Conservation (phyloP, 2,113 vertebrate genomes). For the Pedetes capensis region DNA sequence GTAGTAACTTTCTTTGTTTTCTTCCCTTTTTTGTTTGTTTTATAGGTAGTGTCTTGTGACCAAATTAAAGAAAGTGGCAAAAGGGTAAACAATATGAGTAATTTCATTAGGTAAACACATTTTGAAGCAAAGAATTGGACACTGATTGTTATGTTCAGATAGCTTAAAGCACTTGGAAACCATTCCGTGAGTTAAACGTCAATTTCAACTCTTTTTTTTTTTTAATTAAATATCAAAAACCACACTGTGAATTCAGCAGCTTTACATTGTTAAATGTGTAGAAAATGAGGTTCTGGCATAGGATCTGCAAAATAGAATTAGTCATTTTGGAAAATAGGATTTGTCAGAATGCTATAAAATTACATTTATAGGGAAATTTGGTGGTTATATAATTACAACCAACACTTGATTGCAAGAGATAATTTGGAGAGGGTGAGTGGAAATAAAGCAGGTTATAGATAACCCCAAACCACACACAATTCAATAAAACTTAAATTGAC, state of each 20-base stretch:
- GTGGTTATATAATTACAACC: neutral
- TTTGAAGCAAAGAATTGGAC: neutral
- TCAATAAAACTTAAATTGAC: conserved; percentile 8
- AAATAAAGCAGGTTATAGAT: neutral
- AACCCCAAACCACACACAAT: neutral
- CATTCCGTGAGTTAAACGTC: neutral
- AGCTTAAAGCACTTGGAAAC: neutral
- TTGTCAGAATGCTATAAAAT: conserved; percentile 2
- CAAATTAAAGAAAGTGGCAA: conserved; percentile 3
- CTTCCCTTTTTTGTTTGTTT: neutral
- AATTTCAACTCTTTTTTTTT: neutral
- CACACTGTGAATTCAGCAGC: neutral
- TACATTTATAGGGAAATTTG: neutral
- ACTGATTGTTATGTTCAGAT: neutral
- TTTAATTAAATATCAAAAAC: neutral
- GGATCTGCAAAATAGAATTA: neutral
- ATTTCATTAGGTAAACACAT: neutral
- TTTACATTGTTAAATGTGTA: neutral
- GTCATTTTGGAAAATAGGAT: neutral
- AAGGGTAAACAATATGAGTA: neutral
- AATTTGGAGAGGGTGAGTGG: neutral
- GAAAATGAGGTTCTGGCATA: neutral
- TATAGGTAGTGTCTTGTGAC: neutral
- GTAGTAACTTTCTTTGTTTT: neutral
- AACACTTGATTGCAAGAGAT: neutral